phyloP scores from a whole-genome alignment of 2,888 invertebrate genomes.

The Tachystola acroxantha region DNA sequence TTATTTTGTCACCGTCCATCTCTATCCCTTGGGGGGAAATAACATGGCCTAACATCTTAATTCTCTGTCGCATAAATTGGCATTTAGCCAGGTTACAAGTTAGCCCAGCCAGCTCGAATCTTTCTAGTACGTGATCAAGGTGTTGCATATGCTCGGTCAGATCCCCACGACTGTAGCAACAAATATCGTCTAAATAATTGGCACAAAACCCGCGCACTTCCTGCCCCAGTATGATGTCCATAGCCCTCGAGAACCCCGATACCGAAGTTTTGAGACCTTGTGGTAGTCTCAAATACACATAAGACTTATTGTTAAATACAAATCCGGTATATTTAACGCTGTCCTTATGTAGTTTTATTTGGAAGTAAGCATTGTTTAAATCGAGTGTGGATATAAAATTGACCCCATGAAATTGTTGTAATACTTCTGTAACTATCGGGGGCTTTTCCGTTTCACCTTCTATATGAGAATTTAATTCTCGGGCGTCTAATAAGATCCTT shows the following conservation, averaged over 20 bases:
- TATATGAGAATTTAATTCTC: slow-evolving; percentile 27
- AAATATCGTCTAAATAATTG: slow-evolving; percentile 10
- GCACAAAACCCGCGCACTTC: slow-evolving; percentile 7
- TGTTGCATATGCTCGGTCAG: slow-evolving; percentile 5
- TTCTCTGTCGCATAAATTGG: neutral
- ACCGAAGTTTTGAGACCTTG: slow-evolving; percentile 13
- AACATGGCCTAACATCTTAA: slow-evolving; percentile 8
- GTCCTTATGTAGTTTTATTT: slow-evolving; percentile 9
- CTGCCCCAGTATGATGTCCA: slow-evolving; percentile 8
- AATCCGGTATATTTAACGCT: slow-evolving; percentile 14
- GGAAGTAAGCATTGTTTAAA: slow-evolving; percentile 21
- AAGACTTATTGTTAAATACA: slow-evolving; percentile 12
- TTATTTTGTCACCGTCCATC: slow-evolving; percentile 9
- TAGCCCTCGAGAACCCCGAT: slow-evolving; percentile 9
- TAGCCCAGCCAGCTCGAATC: neutral
- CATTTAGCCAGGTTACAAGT: neutral
- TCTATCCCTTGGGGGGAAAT: slow-evolving; percentile 3
- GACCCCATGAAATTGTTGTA: slow-evolving; percentile 13
- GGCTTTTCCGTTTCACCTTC: slow-evolving; percentile 26
- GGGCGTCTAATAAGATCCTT: slow-evolving; percentile 30
- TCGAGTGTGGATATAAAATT: slow-evolving; percentile 18
- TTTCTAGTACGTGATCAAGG: neutral
- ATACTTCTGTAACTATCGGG: slow-evolving; percentile 18
- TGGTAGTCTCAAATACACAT: slow-evolving; percentile 9
- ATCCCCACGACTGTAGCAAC: slow-evolving; percentile 3